Evolutionary conservation across 2,113 vertebrate species (phyloP), one percentile per base, ranked within the genome.

Genomic region (Triplophysa siluroides): DNA sequence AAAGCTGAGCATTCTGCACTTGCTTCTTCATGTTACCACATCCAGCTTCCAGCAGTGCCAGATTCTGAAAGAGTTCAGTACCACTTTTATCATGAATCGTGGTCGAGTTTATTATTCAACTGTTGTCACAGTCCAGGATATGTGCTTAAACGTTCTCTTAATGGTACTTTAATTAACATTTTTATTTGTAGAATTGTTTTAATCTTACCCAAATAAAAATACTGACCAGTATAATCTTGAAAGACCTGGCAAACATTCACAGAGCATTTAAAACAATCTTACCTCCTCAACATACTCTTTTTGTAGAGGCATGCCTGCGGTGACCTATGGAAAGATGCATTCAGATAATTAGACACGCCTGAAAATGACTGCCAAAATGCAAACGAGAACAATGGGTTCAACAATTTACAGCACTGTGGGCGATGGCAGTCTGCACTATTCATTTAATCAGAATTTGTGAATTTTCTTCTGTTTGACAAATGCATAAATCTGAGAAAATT

Each of bases 251-350:
- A 33, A 29, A 26, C 7, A 19, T 29, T 29, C 29, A 29, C 26
- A 64, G 24, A 43, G 11, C 2, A 60, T 18, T 1, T 43, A 19
- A 63, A 26, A 11, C 9, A 65, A 63, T 9, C 19, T 88, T 95
- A 99, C 97, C 97, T 99, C 96, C 77, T 97, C 95, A 18, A 71
- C 89, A 82, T 99, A 99, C 83, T 96, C 96, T 86, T 94, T 96
- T 0, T 95, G 96, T 73, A 99, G 91, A 13, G 96, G 95, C 78
- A 98, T 90, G 26, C 98, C 98, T 82, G 98, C 96, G 24, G 94
- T 96, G 45, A 99, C 96, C 98, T 99, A 79, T 2, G 85, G 65
- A 26, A 72, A 72, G 87, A 8, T 29, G 58, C 4, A 12, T 29
- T 8, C 18, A 33, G 50, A 50, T 4, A 76, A 47, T 62, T 12